Base-by-base conservation (phyloP, 2,797 vertebrate species). In the Tinamus major region DNA sequence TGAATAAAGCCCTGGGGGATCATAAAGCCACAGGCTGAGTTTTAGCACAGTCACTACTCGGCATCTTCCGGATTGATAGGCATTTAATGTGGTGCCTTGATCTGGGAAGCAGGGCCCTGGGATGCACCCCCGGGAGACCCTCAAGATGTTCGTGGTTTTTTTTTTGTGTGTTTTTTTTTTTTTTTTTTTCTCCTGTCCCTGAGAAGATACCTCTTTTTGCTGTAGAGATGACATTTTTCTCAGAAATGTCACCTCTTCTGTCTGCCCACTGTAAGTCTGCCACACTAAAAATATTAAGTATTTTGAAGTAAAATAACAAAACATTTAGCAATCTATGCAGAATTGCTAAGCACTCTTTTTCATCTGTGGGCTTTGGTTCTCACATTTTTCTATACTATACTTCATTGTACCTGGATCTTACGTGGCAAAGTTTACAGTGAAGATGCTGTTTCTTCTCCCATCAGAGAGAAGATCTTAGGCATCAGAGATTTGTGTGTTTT, bases 91-190 rank as follows among this genome's bases (percentile, higher is more conserved):
- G 46, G 85, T 94, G 29, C 72, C 84, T 95, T 92, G 94, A 94
- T 93, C 86, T 79, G 62, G 72, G 74, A 93, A 93, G 79, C 87
- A 89, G 58, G 91, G 90, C 80, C 92, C 90, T 88, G 49, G 87
- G 91, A 75, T 95, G 56, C 58, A 92, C 95, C 80, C 83, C 53
- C 85, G 94, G 95, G 96, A 83, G 85, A 93, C 88, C 68, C 23
- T 4, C 0, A 3, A 88, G 79, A 69, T 44, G 18, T 61, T 74
- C 76, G 70, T 92, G 33, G 53, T 35, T 90, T 55, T 90, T 35
- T 35, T 35, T 35, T 35, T 35, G n/a, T n/a, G n/a, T n/a, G n/a
- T n/a, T n/a, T 56, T 35, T 90, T 55, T 90, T 35, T 35, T 35
- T 35, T 35, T 35, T 35, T 35, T 35, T 35, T 35, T 35, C 8